Evolutionary conservation across 2,113 vertebrate species (phyloP).

Genomic region (Gnathonemus longibarbis): DNA sequence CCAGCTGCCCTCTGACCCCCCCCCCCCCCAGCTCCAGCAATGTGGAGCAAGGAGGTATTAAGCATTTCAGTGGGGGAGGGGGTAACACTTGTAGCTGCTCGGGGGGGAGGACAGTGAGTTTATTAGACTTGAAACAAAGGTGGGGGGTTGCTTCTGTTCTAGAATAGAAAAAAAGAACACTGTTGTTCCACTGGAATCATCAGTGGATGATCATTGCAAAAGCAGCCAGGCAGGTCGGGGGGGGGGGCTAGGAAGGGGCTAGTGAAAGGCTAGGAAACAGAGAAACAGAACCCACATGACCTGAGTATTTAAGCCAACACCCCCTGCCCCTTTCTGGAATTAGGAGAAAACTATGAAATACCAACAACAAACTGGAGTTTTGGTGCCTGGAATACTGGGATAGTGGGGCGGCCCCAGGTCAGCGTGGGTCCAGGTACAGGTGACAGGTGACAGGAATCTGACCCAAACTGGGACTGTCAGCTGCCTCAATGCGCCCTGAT

Average conservation of each 20-base stretch:
- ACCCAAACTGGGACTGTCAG: neutral
- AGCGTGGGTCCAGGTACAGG: neutral
- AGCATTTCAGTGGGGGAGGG: neutral
- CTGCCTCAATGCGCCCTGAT: neutral
- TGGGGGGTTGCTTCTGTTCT: neutral
- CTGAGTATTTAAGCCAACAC: neutral
- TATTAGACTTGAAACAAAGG: neutral
- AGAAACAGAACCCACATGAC: neutral
- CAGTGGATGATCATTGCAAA: no score
- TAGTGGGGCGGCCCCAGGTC: neutral
- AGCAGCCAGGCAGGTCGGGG: no score
- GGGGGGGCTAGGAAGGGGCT: no score
- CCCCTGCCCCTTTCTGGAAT: neutral
- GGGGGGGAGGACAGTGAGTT: neutral
- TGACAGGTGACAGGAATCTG: neutral
- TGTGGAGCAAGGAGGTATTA: neutral
- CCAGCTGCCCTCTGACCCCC: neutral
- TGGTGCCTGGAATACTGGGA: neutral
- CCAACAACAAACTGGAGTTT: neutral
- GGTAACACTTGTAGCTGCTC: neutral
- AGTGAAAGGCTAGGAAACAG: neutral
- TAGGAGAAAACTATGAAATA: neutral
- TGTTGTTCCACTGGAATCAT: no score
- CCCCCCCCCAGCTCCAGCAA: no score
- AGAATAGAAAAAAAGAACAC: neutral